Conservation (phyloP, 2,113 vertebrate species). For the Indicator maculatus region DNA sequence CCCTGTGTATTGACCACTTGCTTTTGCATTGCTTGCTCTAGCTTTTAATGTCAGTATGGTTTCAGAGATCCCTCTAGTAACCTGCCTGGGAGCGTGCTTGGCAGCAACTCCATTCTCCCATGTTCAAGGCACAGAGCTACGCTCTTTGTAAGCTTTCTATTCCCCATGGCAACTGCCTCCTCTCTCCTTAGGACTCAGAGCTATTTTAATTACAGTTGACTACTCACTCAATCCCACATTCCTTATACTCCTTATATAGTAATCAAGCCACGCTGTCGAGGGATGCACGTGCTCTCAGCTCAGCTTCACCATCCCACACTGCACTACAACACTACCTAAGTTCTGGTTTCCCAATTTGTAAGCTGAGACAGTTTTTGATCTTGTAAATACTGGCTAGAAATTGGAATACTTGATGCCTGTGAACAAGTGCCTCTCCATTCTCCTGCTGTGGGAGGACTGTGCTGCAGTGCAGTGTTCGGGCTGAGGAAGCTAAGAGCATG, state of each 20-base stretch:
- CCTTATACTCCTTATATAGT: not conserved
- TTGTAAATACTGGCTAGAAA: not conserved
- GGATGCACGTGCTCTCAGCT: not conserved
- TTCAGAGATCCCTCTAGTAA: not conserved
- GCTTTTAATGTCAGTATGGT: not conserved
- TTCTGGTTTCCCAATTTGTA: not conserved
- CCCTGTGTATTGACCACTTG: not conserved
- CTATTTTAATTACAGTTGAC: not conserved
- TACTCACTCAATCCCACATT: not conserved
- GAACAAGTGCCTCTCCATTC: not conserved
- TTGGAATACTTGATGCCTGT: not conserved
- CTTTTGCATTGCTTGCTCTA: not conserved
- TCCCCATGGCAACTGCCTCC: not conserved
- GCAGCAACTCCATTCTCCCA: not conserved
- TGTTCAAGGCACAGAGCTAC: not conserved
- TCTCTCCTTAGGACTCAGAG: not conserved
- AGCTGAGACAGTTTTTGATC: not conserved
- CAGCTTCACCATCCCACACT: not conserved
- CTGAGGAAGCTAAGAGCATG: not conserved
- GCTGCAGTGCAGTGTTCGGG: not conserved
- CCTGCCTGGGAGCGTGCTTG: accelerated
- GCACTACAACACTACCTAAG: not conserved
- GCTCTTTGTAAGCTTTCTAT: not conserved
- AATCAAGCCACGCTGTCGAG: accelerated
- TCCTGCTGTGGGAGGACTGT: not conserved